Conservation (phyloP, 92 coral and sea anemone species). For the Siderastrea radians region DNA sequence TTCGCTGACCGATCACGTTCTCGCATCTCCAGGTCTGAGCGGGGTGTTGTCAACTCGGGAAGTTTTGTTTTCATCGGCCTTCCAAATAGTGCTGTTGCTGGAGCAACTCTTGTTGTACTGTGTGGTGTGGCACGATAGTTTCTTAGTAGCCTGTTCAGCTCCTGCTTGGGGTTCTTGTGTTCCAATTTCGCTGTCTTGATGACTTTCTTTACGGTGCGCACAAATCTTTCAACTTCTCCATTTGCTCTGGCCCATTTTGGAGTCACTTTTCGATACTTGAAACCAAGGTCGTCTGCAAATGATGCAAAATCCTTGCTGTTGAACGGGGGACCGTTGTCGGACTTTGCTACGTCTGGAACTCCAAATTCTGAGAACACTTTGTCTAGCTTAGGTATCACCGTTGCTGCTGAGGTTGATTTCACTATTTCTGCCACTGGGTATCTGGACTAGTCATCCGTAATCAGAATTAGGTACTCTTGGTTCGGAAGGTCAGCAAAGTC, state of each 20-base stretch:
- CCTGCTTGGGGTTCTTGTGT: slow-evolving; percentile 52
- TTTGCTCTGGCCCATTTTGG: slow-evolving; percentile 78
- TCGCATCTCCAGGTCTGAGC: slow-evolving; percentile 19
- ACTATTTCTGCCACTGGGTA: slow-evolving; percentile 55
- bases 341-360: slow-evolving; percentile 48
- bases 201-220: slow-evolving; percentile 51
- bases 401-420: slow-evolving; percentile 29
- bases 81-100: slow-evolving; percentile 60
- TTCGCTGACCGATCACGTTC: slow-evolving; percentile 48
- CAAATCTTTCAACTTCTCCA: slow-evolving; percentile 72
- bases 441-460: slow-evolving; percentile 59
- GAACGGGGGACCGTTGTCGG: slow-evolving; percentile 77
- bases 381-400: slow-evolving; percentile 52
- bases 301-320: slow-evolving; percentile 51
- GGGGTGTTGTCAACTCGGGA: slow-evolving; percentile 39
- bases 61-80: slow-evolving; percentile 69
- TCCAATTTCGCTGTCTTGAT: slow-evolving; percentile 52
- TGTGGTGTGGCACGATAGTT: slow-evolving; percentile 75
- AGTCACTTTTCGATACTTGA: slow-evolving; percentile 69
- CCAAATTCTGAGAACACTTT: slow-evolving; percentile 67
- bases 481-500: slow-evolving; percentile 51
- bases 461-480: slow-evolving; percentile 4
- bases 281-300: slow-evolving; percentile 62
- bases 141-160: slow-evolving; percentile 53
- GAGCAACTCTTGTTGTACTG: slow-evolving; percentile 66